Evolutionary conservation across 1,140 invertebrate species (phyloP).

Genomic region (Calephelis virginiensis): DNA sequence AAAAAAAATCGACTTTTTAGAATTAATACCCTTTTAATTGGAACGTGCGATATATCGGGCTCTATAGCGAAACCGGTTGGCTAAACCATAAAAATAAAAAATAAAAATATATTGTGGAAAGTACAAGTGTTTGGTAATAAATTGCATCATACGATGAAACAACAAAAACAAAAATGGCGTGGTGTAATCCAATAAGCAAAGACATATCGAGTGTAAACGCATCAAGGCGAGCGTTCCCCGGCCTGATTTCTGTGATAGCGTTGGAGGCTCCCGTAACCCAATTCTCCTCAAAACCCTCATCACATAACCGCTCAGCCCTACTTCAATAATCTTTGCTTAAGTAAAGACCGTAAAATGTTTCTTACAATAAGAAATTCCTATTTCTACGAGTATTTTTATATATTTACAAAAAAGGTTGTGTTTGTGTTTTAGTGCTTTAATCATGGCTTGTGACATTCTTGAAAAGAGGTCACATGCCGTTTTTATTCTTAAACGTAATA

Average conservation of each 20-base stretch:
- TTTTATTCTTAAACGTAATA: no score
- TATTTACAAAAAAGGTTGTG: neutral
- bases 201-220: constrained; percentile 13
- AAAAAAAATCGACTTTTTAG: no score
- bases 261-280: constrained; percentile 33
- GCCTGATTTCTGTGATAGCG: constrained; percentile 31
- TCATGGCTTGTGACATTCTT: no score
- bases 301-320: constrained; percentile 20
- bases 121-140: no score
- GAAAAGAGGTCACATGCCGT: no score
- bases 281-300: constrained; percentile 30
- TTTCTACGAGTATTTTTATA: no score
- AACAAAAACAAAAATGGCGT: neutral
- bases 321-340: constrained; percentile 22
- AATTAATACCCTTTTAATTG: no score
- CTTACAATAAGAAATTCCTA: neutral
- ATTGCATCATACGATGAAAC: neutral
- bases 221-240: neutral
- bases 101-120: no score
- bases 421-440: neutral
- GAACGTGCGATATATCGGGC: no score
- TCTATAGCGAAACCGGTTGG: no score
- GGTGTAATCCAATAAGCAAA: neutral
- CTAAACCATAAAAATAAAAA: no score
- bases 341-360: neutral